A percentile compares a stretch with the other conserved stretches of the same genome.
Evolutionary conservation across 2,797 vertebrate species (phyloP).

Genomic region (Kryptopterus vitreolus): DNA sequence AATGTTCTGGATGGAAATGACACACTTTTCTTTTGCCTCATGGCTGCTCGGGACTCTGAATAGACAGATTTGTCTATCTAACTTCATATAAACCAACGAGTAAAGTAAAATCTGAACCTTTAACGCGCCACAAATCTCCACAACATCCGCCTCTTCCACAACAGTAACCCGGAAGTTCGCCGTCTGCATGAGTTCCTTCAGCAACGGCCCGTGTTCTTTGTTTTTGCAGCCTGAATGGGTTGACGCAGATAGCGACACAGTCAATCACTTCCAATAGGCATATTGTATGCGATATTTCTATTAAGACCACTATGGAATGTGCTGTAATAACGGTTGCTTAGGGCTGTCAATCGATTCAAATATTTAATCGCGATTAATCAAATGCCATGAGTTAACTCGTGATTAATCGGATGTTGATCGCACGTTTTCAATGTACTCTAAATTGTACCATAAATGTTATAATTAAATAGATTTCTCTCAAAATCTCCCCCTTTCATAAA

Average conservation of each 20-base stretch:
- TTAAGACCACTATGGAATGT: neutral
- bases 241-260: neutral
- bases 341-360: too few relatives aligned
- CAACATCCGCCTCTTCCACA: conserved; percentile 90
- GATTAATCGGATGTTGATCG: too few relatives aligned
- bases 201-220: conserved; percentile 69
- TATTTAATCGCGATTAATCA: too few relatives aligned
- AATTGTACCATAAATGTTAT: too few relatives aligned
- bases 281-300: neutral
- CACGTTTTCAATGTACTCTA: too few relatives aligned
- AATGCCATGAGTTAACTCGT: too few relatives aligned
- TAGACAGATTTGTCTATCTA: neutral
- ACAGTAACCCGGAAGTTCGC: conserved; percentile 90
- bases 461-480: too few relatives aligned
- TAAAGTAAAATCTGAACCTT: conserved; percentile 83
- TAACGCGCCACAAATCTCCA: conserved; percentile 96
- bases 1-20: conserved; percentile 78
- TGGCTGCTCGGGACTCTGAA: neutral
- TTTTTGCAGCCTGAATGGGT: conserved; percentile 82
- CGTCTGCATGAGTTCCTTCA: conserved; percentile 95
- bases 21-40: neutral
- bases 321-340: neutral
- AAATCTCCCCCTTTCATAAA: too few relatives aligned
- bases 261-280: neutral
- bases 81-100: neutral